These are phyloP conservation scores for Hycleus phaleratus DNA, from an alignment of 1,140 invertebrate species.

Conservation along the genomic window DNA sequence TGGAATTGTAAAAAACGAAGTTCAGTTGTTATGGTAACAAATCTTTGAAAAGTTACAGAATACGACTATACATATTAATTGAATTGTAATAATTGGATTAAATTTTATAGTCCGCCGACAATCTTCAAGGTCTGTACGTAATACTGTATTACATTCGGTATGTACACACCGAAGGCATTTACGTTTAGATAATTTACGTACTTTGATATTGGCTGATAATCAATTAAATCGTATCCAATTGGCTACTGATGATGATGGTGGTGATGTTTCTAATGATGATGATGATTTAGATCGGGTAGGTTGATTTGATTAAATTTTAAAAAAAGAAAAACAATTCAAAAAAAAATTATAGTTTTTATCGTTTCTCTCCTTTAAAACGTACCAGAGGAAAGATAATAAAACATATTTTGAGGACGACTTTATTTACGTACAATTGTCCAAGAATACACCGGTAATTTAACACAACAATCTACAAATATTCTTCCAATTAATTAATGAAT, in stretches of 20 bases:
- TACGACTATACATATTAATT: background rate
- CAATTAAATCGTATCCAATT: constrained; percentile 67
- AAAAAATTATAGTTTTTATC: background rate
- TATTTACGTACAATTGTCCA: constrained; percentile 7
- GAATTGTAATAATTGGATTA: constrained; percentile 3
- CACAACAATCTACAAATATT: too few relatives aligned
- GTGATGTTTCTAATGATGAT: constrained; percentile 44
- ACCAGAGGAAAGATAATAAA: constrained; percentile 8
- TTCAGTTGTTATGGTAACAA: background rate
- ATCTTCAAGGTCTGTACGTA: constrained; percentile 53
- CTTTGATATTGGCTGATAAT: constrained; percentile 81
- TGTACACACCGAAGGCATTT: constrained; percentile 79
- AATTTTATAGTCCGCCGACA: constrained; percentile 35
- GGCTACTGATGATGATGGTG: constrained; percentile 63
- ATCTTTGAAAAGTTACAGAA: too few relatives aligned
- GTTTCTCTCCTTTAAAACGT: background rate
- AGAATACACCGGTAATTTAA: background rate
- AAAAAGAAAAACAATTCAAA: too few relatives aligned
- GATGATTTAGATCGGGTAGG: constrained; percentile 52
- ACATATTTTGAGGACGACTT: constrained; percentile 12
- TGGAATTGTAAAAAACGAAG: too few relatives aligned
- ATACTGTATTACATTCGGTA: constrained; percentile 67
- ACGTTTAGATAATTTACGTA: constrained; percentile 70
- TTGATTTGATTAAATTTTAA: background rate
- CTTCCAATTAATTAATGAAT: background rate